Evolutionary conservation across 2,888 invertebrate species (phyloP).

Genomic region (Drosophila heteroneura): DNA sequence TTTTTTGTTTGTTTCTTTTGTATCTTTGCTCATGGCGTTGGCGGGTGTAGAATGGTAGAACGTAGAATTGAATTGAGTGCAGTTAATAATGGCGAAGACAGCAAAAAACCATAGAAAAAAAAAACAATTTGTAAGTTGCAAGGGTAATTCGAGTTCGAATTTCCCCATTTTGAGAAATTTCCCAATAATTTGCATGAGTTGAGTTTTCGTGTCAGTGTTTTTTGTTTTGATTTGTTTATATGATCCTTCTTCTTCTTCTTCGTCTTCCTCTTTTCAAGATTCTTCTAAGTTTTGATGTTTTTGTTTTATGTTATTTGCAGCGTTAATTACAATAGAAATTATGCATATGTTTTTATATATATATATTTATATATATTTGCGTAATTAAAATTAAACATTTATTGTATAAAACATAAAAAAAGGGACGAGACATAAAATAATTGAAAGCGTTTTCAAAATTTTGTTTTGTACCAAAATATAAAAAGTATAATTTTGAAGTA

Average conservation of each 20-base stretch:
- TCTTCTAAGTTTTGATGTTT: constrained; percentile 50
- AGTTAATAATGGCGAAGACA: constrained; percentile 31
- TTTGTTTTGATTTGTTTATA: constrained; percentile 35
- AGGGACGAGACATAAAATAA: constrained; percentile 36
- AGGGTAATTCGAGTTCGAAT: neutral
- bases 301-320: constrained; percentile 59
- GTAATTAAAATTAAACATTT: constrained; percentile 57
- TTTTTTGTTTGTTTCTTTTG: constrained; percentile 35
- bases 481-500: constrained; percentile 52
- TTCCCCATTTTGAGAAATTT: constrained; percentile 9
- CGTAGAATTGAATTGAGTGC: constrained; percentile 45
- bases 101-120: constrained; percentile 40
- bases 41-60: constrained; percentile 51
- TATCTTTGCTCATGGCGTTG: constrained; percentile 56
- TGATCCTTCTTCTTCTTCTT: constrained; percentile 16
- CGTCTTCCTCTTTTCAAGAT: constrained; percentile 31
- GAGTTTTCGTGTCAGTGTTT: constrained; percentile 35
- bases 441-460: constrained; percentile 44
- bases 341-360: constrained; percentile 55
- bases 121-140: constrained; percentile 4
- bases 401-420: constrained; percentile 53
- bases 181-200: constrained; percentile 55
- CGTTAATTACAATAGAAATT: constrained; percentile 76
- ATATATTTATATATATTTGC: constrained; percentile 58
- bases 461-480: constrained; percentile 40